Base-by-base conservation (phyloP, 2,888 invertebrate species). In the Andrena minutula region DNA sequence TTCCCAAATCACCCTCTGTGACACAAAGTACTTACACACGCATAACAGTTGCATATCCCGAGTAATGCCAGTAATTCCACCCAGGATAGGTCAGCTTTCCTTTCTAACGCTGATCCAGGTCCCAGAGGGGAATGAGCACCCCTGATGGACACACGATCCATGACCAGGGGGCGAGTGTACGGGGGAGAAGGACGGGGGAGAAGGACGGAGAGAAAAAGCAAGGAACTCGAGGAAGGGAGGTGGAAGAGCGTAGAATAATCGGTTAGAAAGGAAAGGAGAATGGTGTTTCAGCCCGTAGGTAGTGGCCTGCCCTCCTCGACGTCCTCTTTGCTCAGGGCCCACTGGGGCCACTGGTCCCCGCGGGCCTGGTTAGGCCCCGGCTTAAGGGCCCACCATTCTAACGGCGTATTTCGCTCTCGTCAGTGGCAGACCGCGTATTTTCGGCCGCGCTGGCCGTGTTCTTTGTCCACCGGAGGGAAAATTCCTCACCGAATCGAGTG, bases 91-190 rank as follows among this genome's bases (percentile, higher is more conserved):
- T 20, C n/a, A 47, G 2, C 8, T 28, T 6, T 35, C 20, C 10
- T 30, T 58, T 10, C 23, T 23, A 65, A 58, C 47, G 30, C n/a
- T 28, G n/a, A n/a, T 8, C 26, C 32, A 26, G 23, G 53, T 53
- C 2, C 1, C 61, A 12, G 8, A 49, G 74, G 66, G 49, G 61
- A 79, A 78, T 89, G 90, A 89, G 88, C 83, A 87, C 79, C 89
- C 77, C 89, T 88, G 89, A 73, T 60, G 83, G 88, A 88, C 79
- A 87, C 84, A 84, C 80, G 85, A 90, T 87, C 86, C 87, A 70
- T 74, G 82, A 84, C 64, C 69, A 70, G 66, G 63, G 69, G 68
- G 81, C 75, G 76, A 80, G 78, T 30, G 64, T 64, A 28, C 72
- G 66, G 28, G 41, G 26, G 56, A 49, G 26, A 65, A 66, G 75